Evolutionary conservation across 2,113 vertebrate species (phyloP).

Genomic region (Garra rufa): DNA sequence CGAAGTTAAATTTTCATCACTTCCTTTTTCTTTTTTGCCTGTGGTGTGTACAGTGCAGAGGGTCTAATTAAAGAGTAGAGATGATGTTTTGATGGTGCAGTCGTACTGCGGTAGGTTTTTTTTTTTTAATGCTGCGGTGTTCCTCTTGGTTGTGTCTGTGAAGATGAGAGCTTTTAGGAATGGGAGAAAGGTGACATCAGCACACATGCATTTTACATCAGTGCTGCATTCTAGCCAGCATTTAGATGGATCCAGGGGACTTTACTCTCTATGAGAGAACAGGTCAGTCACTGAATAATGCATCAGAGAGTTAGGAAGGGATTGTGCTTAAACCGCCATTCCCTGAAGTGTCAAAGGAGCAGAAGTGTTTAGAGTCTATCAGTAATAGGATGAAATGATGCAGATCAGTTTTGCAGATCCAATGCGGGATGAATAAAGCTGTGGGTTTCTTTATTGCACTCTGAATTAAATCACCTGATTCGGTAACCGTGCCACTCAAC

Average conservation of each 20-base stretch:
- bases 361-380: slow-evolving; percentile 36
- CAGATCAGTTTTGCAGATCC: neutral
- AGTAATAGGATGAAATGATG: slow-evolving; percentile 16
- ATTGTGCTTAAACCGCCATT: slow-evolving; percentile 21
- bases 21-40: neutral
- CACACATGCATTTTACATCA: slow-evolving; percentile 47
- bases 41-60: slow-evolving; percentile 7
- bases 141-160: neutral
- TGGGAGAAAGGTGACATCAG: slow-evolving; percentile 7
- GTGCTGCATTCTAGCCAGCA: slow-evolving; percentile 18
- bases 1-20: neutral
- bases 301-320: slow-evolving; percentile 1
- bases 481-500: neutral
- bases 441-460: neutral
- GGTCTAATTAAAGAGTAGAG: slow-evolving; percentile 32
- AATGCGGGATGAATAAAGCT: neutral
- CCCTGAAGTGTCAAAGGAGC: slow-evolving; percentile 24
- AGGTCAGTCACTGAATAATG: slow-evolving; percentile 37
- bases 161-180: slow-evolving; percentile 3
- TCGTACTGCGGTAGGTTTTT: neutral
- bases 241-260: slow-evolving; percentile 31
- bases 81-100: slow-evolving; percentile 11
- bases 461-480: slow-evolving; percentile 21
- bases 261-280: slow-evolving; percentile 18
- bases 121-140: neutral